Evolutionary conservation across 2,797 vertebrate species (phyloP).

Genomic region (Chaetodon trifasciatus): DNA sequence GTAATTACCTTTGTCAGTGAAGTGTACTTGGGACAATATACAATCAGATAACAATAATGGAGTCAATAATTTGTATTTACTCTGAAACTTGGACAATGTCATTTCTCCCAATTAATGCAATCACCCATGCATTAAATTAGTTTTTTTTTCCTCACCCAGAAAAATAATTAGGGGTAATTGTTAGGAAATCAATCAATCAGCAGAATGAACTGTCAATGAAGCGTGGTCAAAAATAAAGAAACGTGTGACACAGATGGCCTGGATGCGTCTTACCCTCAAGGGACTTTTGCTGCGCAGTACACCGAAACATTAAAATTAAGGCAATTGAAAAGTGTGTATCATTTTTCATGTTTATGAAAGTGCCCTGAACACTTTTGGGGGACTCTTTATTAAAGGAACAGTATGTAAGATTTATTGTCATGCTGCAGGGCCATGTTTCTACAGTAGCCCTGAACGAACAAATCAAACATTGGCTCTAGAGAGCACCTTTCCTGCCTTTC

Average conservation of each 20-base stretch:
- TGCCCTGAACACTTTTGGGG: neutral
- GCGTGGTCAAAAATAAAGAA: conserved; percentile 78
- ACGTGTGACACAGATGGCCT: conserved; percentile 74
- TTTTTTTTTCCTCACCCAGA: conserved; percentile 79
- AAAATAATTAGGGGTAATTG: conserved; percentile 86
- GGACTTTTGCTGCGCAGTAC: conserved; percentile 58
- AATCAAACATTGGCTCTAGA: too few relatives aligned
- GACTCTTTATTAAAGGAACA: neutral
- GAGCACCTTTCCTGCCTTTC: too few relatives aligned
- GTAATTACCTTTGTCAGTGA: conserved; percentile 88
- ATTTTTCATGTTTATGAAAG: conserved; percentile 36
- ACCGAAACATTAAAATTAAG: conserved; percentile 54
- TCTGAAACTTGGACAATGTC: conserved; percentile 89
- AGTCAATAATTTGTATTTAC: conserved; percentile 89
- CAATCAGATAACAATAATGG: conserved; percentile 88
- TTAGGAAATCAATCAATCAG: conserved; percentile 87
- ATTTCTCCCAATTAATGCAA: conserved; percentile 87
- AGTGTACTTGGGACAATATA: conserved; percentile 86
- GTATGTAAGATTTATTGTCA: too few relatives aligned
- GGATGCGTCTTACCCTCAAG: conserved; percentile 60
- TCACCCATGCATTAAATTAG: conserved; percentile 88
- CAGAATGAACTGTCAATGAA: conserved; percentile 80
- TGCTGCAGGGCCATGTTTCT: too few relatives aligned
- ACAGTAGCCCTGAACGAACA: too few relatives aligned
- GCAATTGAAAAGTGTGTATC: conserved; percentile 18